A percentile compares a stretch with the other conserved stretches of the same genome.
Conservation (phyloP, 2,113 vertebrate genomes). For the Dolichotis patagonum region DNA sequence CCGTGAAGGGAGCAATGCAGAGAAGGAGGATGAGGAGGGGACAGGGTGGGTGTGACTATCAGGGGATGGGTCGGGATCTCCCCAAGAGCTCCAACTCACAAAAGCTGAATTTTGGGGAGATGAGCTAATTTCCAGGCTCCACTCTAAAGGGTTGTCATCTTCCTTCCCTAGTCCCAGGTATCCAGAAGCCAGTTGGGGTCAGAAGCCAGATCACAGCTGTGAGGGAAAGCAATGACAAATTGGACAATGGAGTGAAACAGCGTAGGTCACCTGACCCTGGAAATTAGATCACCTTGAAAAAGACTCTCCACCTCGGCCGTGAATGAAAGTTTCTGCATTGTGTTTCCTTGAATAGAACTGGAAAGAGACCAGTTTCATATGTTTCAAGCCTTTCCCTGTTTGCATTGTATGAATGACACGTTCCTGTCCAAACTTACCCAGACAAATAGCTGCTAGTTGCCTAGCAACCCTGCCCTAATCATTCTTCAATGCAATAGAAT, state of each 20-base stretch:
- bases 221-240: background rate
- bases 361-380: background rate
- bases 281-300: conserved; percentile 31
- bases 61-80: background rate
- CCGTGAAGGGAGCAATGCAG: background rate
- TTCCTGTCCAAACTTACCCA: conserved; percentile 12
- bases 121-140: background rate
- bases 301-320: background rate
- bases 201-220: conserved; percentile 11
- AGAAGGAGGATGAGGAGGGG: background rate
- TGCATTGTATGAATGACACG: background rate
- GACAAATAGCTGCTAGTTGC: conserved; percentile 3
- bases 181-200: background rate
- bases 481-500: background rate
- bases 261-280: background rate
- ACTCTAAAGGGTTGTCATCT: background rate
- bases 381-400: background rate
- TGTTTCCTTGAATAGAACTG: conserved; percentile 15
- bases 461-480: background rate
- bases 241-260: background rate
- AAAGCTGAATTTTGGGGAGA: background rate
- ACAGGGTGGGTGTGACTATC: background rate
- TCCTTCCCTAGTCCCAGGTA: background rate
- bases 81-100: background rate
- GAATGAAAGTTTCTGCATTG: background rate